Conservation (phyloP, 2,888 invertebrate species). For the Thera britannica region DNA sequence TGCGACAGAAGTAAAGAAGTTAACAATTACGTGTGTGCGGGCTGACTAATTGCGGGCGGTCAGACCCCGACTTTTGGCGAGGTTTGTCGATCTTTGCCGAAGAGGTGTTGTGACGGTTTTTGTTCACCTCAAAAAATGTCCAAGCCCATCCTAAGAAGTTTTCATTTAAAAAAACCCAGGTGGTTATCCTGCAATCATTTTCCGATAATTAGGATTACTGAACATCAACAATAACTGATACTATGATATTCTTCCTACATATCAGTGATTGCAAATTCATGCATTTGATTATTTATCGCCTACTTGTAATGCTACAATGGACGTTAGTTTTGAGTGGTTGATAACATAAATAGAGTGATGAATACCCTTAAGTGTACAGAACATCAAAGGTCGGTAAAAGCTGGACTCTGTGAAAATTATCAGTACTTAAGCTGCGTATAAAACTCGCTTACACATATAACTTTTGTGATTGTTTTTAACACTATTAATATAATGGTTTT, state of each 20-base stretch:
- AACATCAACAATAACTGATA: slow-evolving; percentile 24
- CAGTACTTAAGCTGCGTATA: no score
- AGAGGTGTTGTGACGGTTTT: no score
- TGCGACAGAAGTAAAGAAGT: no score
- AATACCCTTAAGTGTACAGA: neutral
- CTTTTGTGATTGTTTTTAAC: no score
- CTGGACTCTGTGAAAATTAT: neutral
- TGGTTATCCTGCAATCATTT: slow-evolving; percentile 24
- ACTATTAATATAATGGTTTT: no score
- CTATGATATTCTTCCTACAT: slow-evolving; percentile 11
- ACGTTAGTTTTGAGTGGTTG: slow-evolving; percentile 7
- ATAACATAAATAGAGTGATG: slow-evolving; percentile 6
- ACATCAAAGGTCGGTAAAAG: neutral
- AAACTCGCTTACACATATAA: no score
- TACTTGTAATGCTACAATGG: slow-evolving; percentile 6
- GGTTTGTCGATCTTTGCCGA: no score
- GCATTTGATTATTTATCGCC: slow-evolving; percentile 7
- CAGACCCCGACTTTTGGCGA: no score
- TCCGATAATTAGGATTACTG: slow-evolving; percentile 25
- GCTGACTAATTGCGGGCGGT: no score
- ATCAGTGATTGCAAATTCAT: slow-evolving; percentile 21
- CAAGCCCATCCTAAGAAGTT: no score
- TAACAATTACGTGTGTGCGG: no score
- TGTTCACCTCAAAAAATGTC: no score
- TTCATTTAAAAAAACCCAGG: neutral